Conservation (phyloP, 2,113 vertebrate genomes). For the Poeciliopsis retropinna region DNA sequence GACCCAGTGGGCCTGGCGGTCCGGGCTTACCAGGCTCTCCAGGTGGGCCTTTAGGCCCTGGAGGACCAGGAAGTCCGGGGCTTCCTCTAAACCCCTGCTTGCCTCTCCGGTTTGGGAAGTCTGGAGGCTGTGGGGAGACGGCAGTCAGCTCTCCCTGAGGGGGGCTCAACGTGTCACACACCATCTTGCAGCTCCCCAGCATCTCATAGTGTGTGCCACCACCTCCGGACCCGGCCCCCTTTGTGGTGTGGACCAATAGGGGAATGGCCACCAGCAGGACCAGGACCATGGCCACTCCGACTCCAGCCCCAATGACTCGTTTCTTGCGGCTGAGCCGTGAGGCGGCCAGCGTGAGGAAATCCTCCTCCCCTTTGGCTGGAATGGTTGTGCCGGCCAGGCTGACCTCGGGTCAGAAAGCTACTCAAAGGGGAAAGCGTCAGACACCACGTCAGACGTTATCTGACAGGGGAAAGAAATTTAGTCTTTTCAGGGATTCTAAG, state of each 20-base stretch:
- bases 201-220: slow-evolving; percentile 89
- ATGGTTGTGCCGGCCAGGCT: slow-evolving; percentile 85
- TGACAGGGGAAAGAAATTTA: not conserved
- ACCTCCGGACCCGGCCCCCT: slow-evolving; percentile 82
- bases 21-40: slow-evolving; percentile 91
- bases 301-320: slow-evolving; percentile 91
- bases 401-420: slow-evolving; percentile 55
- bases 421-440: slow-evolving; percentile 26
- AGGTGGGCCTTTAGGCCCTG: slow-evolving; percentile 87
- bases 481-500: slow-evolving; percentile 10
- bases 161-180: slow-evolving; percentile 88
- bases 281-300: slow-evolving; percentile 96
- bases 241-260: slow-evolving; percentile 93
- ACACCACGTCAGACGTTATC: slow-evolving; percentile 11
- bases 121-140: slow-evolving; percentile 83
- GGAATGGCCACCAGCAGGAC: slow-evolving; percentile 94
- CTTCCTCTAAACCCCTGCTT: slow-evolving; percentile 87
- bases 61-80: slow-evolving; percentile 86
- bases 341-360: slow-evolving; percentile 93
- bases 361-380: slow-evolving; percentile 93
- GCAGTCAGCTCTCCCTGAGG: slow-evolving; percentile 84
- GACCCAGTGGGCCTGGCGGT: slow-evolving; percentile 87
- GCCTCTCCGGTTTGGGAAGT: slow-evolving; percentile 84
- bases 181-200: slow-evolving; percentile 92
- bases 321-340: slow-evolving; percentile 92